phyloP scores from a whole-genome alignment of 2,113 vertebrate genomes.

The Podocnemis expansa region DNA sequence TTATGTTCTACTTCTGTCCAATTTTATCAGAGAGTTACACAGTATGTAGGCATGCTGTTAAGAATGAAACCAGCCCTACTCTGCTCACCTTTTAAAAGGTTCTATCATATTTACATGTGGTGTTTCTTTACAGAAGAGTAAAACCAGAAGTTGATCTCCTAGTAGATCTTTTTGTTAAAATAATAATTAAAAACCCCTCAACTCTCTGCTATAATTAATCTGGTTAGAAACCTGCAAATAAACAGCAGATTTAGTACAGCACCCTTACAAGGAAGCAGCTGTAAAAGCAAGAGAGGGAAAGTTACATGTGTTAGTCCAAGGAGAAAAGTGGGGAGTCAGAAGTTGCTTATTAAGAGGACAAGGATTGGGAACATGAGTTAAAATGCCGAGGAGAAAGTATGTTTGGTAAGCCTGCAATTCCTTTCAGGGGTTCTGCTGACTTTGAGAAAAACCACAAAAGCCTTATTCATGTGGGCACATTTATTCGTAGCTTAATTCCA shows the following conservation, averaged over 20 bases:
- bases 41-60: not conserved
- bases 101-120: conserved; percentile 46
- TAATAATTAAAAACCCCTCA: not conserved
- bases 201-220: not conserved
- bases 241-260: not conserved
- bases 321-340: not conserved
- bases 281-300: not conserved
- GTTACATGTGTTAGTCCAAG: not conserved
- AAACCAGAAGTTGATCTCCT: not conserved
- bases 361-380: not conserved
- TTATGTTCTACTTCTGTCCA: conserved; percentile 29
- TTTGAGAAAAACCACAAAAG: not conserved
- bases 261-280: not conserved
- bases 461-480: not conserved
- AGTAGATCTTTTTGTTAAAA: conserved; percentile 6
- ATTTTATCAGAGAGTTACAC: conserved; percentile 24
- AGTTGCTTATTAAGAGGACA: not conserved
- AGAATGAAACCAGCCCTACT: conserved; percentile 36
- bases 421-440: not conserved
- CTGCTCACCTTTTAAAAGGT: conserved; percentile 35
- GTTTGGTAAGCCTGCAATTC: not conserved
- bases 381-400: not conserved
- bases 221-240: not conserved
- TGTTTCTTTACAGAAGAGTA: conserved; percentile 38
- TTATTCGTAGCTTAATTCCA: not conserved